Percentiles rank a stretch among this genome's conserved stretches.
Evolutionary conservation across 2,797 vertebrate genomes (phyloP).

Genomic region (Arctocebus calabarensis): DNA sequence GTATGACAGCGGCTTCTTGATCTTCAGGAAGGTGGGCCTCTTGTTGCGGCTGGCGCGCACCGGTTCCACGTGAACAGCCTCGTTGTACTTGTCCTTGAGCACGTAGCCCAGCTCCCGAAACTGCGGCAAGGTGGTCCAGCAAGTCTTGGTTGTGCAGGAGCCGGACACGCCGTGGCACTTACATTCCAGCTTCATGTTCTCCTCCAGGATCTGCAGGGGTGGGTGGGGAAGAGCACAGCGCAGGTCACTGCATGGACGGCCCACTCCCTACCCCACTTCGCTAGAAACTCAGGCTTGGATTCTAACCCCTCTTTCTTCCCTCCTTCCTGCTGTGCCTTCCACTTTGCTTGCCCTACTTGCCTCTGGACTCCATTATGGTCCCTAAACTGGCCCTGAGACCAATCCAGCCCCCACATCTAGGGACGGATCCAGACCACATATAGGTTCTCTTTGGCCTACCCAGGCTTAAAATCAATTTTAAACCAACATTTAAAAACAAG

Average conservation of each 20-base stretch:
- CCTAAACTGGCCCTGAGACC: not conserved
- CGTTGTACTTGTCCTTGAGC: conserved; percentile 97
- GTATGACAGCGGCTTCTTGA: conserved; percentile 96
- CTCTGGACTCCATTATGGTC: not conserved
- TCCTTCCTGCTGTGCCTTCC: not conserved
- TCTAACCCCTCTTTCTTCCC: not conserved
- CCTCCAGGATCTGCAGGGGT: conserved; percentile 93
- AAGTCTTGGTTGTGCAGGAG: conserved; percentile 98
- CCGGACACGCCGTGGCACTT: conserved; percentile 98
- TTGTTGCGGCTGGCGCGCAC: conserved; percentile 97
- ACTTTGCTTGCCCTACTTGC: not conserved
- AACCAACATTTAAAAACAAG: not conserved
- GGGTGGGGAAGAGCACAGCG: not conserved
- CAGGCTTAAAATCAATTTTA: not conserved
- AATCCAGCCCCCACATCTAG: not conserved
- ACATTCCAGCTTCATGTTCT: conserved; percentile 97
- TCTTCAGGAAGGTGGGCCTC: conserved; percentile 96
- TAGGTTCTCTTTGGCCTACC: not conserved
- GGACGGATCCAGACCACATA: not conserved
- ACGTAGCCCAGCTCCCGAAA: conserved; percentile 97
- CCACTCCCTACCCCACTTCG: not conserved
- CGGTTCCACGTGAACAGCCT: conserved; percentile 96
- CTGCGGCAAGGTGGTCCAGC: conserved; percentile 98
- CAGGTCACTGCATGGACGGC: not conserved
- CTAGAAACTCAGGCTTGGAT: not conserved